Base-by-base conservation (phyloP, 2,797 vertebrate species). In the Acanthis flammea region DNA sequence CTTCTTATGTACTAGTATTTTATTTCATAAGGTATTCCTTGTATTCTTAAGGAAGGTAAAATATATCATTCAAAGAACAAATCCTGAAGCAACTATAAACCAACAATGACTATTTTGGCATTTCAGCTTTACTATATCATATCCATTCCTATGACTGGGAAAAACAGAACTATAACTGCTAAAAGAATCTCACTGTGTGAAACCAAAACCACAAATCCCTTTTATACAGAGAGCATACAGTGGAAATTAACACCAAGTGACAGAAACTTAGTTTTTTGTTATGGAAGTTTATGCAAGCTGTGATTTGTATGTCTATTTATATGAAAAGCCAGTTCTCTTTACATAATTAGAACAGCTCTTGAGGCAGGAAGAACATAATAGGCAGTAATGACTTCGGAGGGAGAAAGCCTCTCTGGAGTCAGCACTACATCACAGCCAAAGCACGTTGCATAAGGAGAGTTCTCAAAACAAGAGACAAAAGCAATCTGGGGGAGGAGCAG, bases 321-420 rank as follows among this genome's bases (percentile, higher is more conserved):
- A 92, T 74, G 51, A 92, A 92, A 96, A 92, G 60, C 39, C 80
- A 77, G 50, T 66, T 95, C 72, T 87, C 79, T 88, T 66, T 72
- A 62, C 73, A 86, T 92, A 95, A 96, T 93, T 94, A 95, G 92
- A 92, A 67, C 77, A 96, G 82, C 76, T 96, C 94, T 96, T 48
- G 10, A 93, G 88, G 82, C 91, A 92, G 86, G 83, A 95, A 86
- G 80, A 90, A 89, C 78, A 75, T 88, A 96, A 96, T 89, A 68
- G 93, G 70, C 72, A 95, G 84, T 84, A 95, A 96, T 61, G 80
- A 86, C 78, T 96, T 97, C 2, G 27, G 81, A 86, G 50, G 70
- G 50, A 94, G 80, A 95, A 95, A 94, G 80, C 70, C 85, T 91
- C 81, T 65, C 87, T 86, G 50, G 68, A 88, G 75, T 80, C 84